phyloP scores from a whole-genome alignment of 2,113 vertebrate species.

The Mobula hypostoma region DNA sequence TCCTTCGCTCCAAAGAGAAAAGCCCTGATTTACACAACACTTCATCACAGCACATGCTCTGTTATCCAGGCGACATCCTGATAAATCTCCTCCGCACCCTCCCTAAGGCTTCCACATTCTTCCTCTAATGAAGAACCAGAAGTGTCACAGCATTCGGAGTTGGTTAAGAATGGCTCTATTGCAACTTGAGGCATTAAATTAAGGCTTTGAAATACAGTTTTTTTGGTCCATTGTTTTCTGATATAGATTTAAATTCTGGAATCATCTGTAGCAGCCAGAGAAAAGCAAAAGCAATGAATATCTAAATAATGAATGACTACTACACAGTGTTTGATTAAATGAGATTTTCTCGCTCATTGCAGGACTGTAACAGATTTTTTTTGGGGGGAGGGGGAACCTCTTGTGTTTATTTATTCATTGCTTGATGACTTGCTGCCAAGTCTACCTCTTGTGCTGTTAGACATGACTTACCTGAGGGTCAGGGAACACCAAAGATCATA shows the following conservation, averaged over 20 bases:
- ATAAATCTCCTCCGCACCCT: no score
- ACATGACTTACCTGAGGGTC: background rate
- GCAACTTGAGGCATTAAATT: background rate
- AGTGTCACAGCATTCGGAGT: no score
- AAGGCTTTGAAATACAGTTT: background rate
- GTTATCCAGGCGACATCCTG: no score
- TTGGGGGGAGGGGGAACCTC: no score
- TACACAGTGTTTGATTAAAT: background rate
- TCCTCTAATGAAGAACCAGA: no score
- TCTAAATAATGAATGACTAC: constrained; percentile 3
- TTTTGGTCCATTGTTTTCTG: background rate
- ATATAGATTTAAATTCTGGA: background rate
- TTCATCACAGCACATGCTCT: no score
- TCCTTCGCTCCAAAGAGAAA: no score
- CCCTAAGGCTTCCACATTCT: no score
- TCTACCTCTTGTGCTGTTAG: background rate
- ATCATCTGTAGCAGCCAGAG: background rate
- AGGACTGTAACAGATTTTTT: background rate
- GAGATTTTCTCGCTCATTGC: background rate
- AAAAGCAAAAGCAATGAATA: background rate
- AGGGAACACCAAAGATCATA: background rate
- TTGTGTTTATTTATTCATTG: background rate
- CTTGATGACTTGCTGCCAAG: background rate
- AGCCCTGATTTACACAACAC: no score
- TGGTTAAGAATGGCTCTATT: background rate